phyloP scores from a whole-genome alignment of 2,113 vertebrate genomes.

The Bucco capensis region DNA sequence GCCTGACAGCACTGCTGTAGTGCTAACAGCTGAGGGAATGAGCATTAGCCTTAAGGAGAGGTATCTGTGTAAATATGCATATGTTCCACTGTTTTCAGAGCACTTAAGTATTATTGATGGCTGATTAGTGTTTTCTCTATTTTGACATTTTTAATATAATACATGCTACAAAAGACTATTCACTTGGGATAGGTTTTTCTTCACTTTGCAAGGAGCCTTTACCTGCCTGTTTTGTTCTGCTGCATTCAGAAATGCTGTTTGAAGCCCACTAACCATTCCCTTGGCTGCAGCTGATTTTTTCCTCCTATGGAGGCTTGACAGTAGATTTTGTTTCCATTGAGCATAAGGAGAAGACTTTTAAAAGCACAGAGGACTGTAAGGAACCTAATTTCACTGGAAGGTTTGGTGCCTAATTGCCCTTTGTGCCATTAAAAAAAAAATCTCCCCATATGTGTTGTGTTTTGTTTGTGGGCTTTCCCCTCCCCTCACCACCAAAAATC shows the following conservation, averaged over 20 bases:
- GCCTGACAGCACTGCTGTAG: not conserved
- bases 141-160: not conserved
- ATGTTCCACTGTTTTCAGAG: not conserved
- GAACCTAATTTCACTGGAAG: conserved; percentile 6
- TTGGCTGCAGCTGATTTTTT: not conserved
- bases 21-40: not conserved
- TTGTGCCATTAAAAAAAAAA: conserved; percentile 27
- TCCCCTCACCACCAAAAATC: not conserved
- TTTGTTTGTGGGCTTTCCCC: conserved; percentile 4
- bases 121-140: not conserved
- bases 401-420: conserved; percentile 47
- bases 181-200: not conserved
- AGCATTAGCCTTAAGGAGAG: not conserved
- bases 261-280: not conserved
- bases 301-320: not conserved
- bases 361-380: not conserved
- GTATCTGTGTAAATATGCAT: fast-evolving
- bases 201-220: not conserved
- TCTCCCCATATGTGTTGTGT: not conserved
- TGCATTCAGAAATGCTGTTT: not conserved
- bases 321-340: not conserved
- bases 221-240: not conserved
- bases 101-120: not conserved
- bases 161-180: fast-evolving
- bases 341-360: not conserved